Conservation (phyloP, 2,797 vertebrate species). For the Apogon hyalosoma region DNA sequence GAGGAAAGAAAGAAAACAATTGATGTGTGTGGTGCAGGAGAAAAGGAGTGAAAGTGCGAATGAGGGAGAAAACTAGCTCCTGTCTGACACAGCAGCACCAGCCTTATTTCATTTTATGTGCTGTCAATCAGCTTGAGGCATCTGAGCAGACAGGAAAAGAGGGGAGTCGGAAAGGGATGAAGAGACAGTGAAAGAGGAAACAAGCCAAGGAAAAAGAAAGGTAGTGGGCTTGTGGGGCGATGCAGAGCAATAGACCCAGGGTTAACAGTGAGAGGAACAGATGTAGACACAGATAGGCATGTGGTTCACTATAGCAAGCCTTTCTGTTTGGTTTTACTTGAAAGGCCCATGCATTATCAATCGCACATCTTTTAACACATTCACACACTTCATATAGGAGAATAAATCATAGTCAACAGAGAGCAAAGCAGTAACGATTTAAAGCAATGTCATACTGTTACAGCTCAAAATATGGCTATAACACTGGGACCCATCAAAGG, state of each 20-base stretch:
- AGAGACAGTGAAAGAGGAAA: slow-evolving; percentile 54
- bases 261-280: slow-evolving; percentile 72
- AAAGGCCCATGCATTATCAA: slow-evolving; percentile 49
- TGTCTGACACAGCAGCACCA: slow-evolving; percentile 67
- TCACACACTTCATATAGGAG: slow-evolving; percentile 46
- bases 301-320: slow-evolving; percentile 58
- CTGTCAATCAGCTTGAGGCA: slow-evolving; percentile 79
- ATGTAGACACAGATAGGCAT: slow-evolving; percentile 71
- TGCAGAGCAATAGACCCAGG: slow-evolving; percentile 64
- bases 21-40: slow-evolving; percentile 44
- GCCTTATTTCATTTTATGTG: slow-evolving; percentile 79
- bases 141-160: slow-evolving; percentile 63
- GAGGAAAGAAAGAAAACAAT: slow-evolving; percentile 33
- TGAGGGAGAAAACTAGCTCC: slow-evolving; percentile 65
- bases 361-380: slow-evolving; percentile 54
- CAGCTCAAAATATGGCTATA: slow-evolving; percentile 46
- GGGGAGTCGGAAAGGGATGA: slow-evolving; percentile 20
- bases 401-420: slow-evolving; percentile 57
- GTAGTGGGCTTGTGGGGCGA: slow-evolving; percentile 54
- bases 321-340: slow-evolving; percentile 65
- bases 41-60: slow-evolving; percentile 66
- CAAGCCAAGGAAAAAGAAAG: slow-evolving; percentile 53
- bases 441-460: slow-evolving; percentile 39
- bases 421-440: slow-evolving; percentile 35
- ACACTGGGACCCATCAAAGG: slow-evolving; percentile 46